These are phyloP conservation scores for Atta texana DNA, from an alignment of 1,140 invertebrate genomes.

Conservation along the genomic window DNA sequence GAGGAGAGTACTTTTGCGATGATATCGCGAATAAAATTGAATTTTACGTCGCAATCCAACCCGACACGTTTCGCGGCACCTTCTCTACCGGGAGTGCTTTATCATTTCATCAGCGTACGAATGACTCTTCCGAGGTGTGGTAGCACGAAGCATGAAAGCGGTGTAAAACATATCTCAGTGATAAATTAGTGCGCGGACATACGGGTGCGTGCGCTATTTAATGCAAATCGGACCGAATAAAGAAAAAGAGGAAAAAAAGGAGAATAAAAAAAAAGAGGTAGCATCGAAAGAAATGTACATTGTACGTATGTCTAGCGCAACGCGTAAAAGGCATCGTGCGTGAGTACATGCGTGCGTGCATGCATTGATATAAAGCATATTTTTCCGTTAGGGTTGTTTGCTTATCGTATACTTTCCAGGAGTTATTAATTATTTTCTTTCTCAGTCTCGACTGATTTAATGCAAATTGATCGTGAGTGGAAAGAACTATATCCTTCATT, in stretches of 20 bases:
- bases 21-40: constrained; percentile 64
- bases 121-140: constrained; percentile 23
- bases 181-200: constrained; percentile 68
- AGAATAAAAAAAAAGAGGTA: background rate
- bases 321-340: background rate
- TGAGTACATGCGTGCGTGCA: background rate
- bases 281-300: constrained; percentile 8
- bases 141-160: constrained; percentile 62
- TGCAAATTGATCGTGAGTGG: constrained; percentile 41
- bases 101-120: constrained; percentile 66
- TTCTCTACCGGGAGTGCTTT: constrained; percentile 60
- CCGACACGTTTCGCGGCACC: constrained; percentile 28
- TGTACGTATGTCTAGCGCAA: background rate
- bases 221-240: constrained; percentile 71
- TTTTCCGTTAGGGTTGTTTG: constrained; percentile 19
- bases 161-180: constrained; percentile 70
- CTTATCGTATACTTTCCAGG: constrained; percentile 40
- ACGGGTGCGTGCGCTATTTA: constrained; percentile 57
- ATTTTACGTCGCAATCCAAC: constrained; percentile 33
- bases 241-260: background rate
- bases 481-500: background rate
- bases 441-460: constrained; percentile 1
- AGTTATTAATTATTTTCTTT: constrained; percentile 59
- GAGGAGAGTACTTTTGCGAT: background rate
- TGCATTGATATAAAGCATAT: constrained; percentile 18